A percentile compares a stretch with the other conserved stretches of the same genome.
Evolutionary conservation across 2,113 vertebrate species (phyloP).

Genomic region (Lanius ludovicianus): DNA sequence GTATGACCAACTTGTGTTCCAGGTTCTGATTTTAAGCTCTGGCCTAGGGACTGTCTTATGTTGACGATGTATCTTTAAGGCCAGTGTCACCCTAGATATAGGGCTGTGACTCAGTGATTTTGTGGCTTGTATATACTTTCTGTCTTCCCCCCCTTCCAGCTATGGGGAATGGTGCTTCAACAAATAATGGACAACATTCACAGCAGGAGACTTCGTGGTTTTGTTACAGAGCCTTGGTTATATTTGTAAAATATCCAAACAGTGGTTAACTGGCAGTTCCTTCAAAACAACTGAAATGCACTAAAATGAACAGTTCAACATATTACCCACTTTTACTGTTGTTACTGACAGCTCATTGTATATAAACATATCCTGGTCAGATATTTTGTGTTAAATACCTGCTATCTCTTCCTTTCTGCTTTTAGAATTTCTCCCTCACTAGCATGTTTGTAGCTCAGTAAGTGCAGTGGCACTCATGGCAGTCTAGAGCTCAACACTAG

Average conservation of each 20-base stretch:
- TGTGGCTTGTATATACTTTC: background rate
- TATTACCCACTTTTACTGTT: background rate
- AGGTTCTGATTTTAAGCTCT: background rate
- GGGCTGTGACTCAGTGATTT: background rate
- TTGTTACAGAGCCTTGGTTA: constrained; percentile 3
- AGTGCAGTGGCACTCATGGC: background rate
- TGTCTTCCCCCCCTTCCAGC: background rate
- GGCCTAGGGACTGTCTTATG: background rate
- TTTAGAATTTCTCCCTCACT: background rate
- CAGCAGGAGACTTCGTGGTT: background rate
- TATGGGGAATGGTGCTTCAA: background rate
- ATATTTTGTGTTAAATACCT: background rate
- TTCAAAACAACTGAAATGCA: background rate
- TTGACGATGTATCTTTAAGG: background rate
- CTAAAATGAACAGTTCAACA: background rate
- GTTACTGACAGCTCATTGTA: background rate
- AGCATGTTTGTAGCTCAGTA: background rate
- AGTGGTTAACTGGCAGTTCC: background rate
- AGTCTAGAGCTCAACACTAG: background rate
- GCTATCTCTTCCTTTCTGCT: background rate
- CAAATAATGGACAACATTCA: background rate
- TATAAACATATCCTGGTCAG: background rate
- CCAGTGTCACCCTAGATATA: background rate
- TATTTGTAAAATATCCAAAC: background rate
- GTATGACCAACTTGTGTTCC: background rate